These are phyloP conservation scores for Chloropsis cyanopogon DNA, from an alignment of 2,113 vertebrate genomes.

Conservation along the genomic window DNA sequence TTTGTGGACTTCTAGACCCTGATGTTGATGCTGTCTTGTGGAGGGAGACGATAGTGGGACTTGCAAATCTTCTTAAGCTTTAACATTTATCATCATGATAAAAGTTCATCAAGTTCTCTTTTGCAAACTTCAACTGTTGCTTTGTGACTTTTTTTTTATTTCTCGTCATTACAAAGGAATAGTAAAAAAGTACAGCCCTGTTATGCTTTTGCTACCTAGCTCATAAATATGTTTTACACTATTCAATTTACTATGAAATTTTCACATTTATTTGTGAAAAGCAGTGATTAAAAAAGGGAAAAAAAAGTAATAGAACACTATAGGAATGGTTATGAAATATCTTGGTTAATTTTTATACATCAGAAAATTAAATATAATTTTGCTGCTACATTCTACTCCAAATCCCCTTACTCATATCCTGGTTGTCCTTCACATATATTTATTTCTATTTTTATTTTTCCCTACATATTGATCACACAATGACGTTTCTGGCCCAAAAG, in stretches of 20 bases:
- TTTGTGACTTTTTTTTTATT: not conserved
- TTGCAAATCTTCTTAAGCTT: not conserved
- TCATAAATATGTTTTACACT: not conserved
- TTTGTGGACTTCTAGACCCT: not conserved
- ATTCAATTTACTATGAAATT: not conserved
- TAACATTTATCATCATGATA: not conserved
- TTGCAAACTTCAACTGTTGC: not conserved
- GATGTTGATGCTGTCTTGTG: not conserved
- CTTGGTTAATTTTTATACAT: not conserved
- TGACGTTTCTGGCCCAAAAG: not conserved
- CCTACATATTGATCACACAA: not conserved
- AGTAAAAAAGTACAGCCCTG: not conserved
- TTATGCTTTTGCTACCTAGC: not conserved
- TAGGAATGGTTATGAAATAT: not conserved
- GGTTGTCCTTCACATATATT: not conserved
- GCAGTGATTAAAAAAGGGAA: not conserved
- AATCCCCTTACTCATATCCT: not conserved
- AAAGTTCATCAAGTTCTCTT: not conserved
- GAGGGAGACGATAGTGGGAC: not conserved
- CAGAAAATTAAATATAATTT: not conserved
- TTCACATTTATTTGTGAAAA: not conserved
- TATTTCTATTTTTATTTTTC: not conserved
- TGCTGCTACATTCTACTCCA: not conserved
- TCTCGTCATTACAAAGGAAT: not conserved
- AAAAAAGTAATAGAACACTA: not conserved